Percentiles rank a stretch among this genome's conserved stretches.
Evolutionary conservation across 1,140 invertebrate genomes (phyloP).

Genomic region (Akabosia matsudoensis): DNA sequence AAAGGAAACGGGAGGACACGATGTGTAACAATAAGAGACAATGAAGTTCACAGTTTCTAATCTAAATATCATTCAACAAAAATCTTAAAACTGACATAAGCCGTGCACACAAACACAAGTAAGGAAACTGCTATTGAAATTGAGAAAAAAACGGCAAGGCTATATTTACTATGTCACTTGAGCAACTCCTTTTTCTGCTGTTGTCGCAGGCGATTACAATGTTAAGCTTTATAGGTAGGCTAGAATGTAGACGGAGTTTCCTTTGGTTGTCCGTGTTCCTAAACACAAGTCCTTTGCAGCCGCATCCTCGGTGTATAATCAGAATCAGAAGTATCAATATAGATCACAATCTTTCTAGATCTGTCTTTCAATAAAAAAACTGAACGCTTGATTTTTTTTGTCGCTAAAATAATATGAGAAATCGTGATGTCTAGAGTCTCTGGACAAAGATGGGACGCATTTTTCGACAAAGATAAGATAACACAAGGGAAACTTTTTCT

Average conservation of each 20-base stretch:
- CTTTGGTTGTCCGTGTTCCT: neutral
- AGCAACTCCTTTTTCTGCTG: no score
- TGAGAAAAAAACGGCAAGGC: no score
- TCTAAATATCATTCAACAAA: slow-evolving; percentile 17
- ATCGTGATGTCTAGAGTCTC: neutral
- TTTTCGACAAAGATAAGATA: neutral
- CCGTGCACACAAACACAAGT: neutral
- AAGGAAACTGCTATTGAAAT: no score
- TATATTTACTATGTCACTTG: no score
- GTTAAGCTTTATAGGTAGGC: no score
- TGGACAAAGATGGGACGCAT: neutral
- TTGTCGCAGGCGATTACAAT: no score
- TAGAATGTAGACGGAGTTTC: no score
- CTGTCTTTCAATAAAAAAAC: neutral
- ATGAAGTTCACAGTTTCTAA: slow-evolving; percentile 19
- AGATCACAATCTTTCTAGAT: slow-evolving; percentile 6
- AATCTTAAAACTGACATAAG: slow-evolving; percentile 1
- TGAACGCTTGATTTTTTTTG: no score
- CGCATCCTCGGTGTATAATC: no score
- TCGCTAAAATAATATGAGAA: slow-evolving; percentile 4
- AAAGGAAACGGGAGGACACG: slow-evolving; percentile 21
- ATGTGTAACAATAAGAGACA: neutral
- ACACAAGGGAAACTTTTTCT: neutral
- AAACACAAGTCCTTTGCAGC: neutral
- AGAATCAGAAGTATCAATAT: neutral